Conservation (phyloP, 2,888 invertebrate species). For the Mesoligia furuncula region DNA sequence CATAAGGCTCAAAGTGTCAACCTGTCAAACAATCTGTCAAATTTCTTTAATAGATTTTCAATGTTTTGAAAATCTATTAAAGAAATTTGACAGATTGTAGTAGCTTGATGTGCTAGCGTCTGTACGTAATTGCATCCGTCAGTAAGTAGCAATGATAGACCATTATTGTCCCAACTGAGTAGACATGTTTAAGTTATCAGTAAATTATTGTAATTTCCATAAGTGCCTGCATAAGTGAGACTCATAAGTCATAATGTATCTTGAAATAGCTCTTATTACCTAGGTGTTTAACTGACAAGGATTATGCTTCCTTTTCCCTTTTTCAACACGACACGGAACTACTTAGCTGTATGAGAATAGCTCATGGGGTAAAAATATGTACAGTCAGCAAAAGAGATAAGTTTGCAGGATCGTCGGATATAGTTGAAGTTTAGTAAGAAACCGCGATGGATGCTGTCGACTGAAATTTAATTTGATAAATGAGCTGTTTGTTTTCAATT, state of each 20-base stretch:
- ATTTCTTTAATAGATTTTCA: too few species aligned
- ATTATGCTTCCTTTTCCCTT: not conserved
- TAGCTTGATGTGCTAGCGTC: too few species aligned
- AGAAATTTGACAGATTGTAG: too few species aligned
- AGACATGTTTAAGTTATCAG: slow-evolving; percentile 16
- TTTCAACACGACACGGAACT: not conserved
- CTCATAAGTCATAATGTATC: slow-evolving; percentile 7
- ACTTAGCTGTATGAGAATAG: not conserved
- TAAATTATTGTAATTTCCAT: slow-evolving; percentile 21
- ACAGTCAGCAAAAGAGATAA: too few species aligned
- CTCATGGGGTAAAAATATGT: not conserved
- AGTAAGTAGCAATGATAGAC: slow-evolving; percentile 25
- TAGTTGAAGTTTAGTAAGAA: too few species aligned
- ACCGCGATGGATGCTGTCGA: too few species aligned
- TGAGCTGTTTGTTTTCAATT: too few species aligned
- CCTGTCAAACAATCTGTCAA: too few species aligned
- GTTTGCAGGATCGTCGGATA: too few species aligned
- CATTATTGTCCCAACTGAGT: slow-evolving; percentile 49
- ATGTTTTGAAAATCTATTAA: too few species aligned
- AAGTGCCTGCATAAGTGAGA: slow-evolving; percentile 11
- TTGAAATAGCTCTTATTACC: slow-evolving; percentile 2
- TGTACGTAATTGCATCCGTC: slow-evolving; percentile 24
- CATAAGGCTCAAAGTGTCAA: too few species aligned
- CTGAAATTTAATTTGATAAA: too few species aligned
- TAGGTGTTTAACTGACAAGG: not conserved